Percentiles rank a stretch among this genome's conserved stretches.
These are phyloP conservation scores for Zaprionus obscuricornis DNA, from an alignment of 2,888 invertebrate genomes.

Conservation along the genomic window DNA sequence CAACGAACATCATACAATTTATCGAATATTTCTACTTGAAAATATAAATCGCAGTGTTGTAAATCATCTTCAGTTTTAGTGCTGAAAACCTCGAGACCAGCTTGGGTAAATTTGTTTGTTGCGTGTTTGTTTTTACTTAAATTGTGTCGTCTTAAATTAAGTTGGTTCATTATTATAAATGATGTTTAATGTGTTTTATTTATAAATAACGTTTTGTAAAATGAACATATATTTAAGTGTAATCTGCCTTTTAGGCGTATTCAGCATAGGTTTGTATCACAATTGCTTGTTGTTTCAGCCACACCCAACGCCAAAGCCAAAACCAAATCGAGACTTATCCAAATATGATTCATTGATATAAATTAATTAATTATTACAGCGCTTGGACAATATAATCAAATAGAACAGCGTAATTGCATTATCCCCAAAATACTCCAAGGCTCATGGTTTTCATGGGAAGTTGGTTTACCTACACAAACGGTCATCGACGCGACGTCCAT, in stretches of 20 bases:
- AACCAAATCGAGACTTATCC: slow-evolving; percentile 21
- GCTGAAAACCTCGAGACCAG: slow-evolving; percentile 26
- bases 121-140: slow-evolving; percentile 31
- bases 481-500: slow-evolving; percentile 92
- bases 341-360: slow-evolving; percentile 54
- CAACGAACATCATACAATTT: too few species aligned
- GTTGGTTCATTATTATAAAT: slow-evolving; percentile 14
- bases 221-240: slow-evolving; percentile 43
- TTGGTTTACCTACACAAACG: slow-evolving; percentile 90
- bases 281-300: slow-evolving; percentile 38
- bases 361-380: slow-evolving; percentile 38
- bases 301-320: slow-evolving; percentile 55
- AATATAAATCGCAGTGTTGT: slow-evolving; percentile 46
- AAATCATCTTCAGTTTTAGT: slow-evolving; percentile 12
- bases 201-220: slow-evolving; percentile 43
- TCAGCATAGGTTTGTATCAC: slow-evolving; percentile 46
- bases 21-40: too few species aligned
- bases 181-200: not conserved
- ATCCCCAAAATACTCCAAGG: slow-evolving; percentile 92
- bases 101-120: slow-evolving; percentile 53
- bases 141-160: slow-evolving; percentile 18
- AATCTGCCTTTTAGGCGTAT: slow-evolving; percentile 42
- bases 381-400: slow-evolving; percentile 55
- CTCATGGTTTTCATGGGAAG: slow-evolving; percentile 96
- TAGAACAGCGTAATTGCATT: slow-evolving; percentile 84